Conservation (phyloP, 1,140 invertebrate species). For the Ceratitis capitata region DNA sequence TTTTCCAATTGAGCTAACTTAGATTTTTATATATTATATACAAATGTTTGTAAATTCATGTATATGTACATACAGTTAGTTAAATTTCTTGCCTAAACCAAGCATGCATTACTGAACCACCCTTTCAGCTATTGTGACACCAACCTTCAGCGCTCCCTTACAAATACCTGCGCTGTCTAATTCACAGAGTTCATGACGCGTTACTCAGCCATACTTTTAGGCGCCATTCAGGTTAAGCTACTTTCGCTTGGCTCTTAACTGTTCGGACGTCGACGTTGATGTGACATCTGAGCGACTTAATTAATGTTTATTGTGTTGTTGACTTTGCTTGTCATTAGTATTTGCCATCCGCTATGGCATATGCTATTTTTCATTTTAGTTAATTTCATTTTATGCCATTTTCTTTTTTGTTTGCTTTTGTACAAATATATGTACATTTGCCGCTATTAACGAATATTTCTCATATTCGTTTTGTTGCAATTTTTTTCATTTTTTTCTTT, state of each 20-base stretch:
- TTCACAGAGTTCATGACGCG: too few relatives aligned
- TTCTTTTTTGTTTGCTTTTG: too few relatives aligned
- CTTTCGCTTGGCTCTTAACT: not conserved
- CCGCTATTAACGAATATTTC: not conserved
- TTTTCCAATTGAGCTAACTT: too few relatives aligned
- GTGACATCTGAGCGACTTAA: not conserved
- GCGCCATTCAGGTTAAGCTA: not conserved
- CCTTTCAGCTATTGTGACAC: too few relatives aligned
- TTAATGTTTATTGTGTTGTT: slow-evolving; percentile 21
- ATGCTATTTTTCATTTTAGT: not conserved
- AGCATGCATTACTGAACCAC: too few relatives aligned
- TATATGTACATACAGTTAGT: too few relatives aligned
- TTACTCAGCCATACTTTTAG: too few relatives aligned
- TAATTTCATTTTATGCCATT: not conserved
- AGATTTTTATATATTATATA: too few relatives aligned
- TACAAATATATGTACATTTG: not conserved
- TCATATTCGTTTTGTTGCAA: not conserved
- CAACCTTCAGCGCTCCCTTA: too few relatives aligned
- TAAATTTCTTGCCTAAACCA: too few relatives aligned
- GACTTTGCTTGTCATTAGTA: slow-evolving; percentile 13
- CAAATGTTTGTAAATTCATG: too few relatives aligned
- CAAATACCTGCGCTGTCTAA: too few relatives aligned
- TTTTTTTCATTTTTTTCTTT: not conserved
- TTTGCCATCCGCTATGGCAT: not conserved
- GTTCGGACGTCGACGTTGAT: not conserved